phyloP scores from a whole-genome alignment of 2,113 vertebrate genomes.

The Hepsetus odoe region DNA sequence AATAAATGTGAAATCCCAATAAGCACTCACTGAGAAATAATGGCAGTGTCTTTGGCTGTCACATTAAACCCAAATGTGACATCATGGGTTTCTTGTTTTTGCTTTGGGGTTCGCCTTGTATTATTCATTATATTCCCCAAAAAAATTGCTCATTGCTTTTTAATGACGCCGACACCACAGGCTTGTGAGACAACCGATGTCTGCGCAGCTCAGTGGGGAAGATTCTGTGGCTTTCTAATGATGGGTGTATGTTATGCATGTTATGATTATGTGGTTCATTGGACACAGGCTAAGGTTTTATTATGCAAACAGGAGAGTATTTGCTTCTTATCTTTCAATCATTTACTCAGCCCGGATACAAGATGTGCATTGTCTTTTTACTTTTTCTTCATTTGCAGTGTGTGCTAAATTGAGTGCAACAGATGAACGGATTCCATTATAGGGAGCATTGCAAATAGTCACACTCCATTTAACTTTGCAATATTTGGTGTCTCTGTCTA shows the following conservation, averaged over 20 bases:
- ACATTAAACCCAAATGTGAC: background rate
- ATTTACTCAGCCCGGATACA: constrained; percentile 2
- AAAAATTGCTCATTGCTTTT: constrained; percentile 7
- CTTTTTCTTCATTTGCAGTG: background rate
- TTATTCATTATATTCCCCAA: constrained; percentile 30
- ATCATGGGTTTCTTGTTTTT: constrained; percentile 4
- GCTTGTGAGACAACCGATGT: background rate
- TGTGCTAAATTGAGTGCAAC: constrained; percentile 32
- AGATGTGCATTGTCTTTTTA: background rate
- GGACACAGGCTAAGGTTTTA: background rate
- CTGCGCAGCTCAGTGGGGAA: background rate
- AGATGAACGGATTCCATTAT: constrained; percentile 28
- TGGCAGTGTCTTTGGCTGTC: background rate
- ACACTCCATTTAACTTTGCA: constrained; percentile 19
- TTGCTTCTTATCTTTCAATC: constrained; percentile 3
- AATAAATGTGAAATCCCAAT: background rate
- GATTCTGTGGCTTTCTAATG: background rate
- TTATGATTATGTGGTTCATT: background rate
- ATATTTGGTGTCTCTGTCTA: constrained; percentile 2
- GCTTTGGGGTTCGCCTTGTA: constrained; percentile 3
- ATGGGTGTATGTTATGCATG: background rate
- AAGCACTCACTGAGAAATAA: background rate
- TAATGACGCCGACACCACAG: background rate
- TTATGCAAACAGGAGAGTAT: background rate
- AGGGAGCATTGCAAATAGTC: constrained; percentile 2